Evolutionary conservation across 2,888 invertebrate genomes (phyloP).

Genomic region (Nudaria mundana): DNA sequence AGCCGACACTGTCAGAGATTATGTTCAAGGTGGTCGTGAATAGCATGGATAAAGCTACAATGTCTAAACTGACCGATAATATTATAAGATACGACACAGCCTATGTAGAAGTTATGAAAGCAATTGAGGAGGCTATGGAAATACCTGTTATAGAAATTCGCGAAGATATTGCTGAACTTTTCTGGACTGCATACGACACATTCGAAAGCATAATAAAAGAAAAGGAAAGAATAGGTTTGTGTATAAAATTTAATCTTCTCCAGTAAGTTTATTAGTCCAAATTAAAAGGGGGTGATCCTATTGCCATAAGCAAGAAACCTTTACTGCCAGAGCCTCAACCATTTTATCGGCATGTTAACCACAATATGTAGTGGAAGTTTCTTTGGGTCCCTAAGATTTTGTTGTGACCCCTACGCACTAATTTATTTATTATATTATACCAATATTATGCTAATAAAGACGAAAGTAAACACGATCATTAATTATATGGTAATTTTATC

Average conservation of each 20-base stretch:
- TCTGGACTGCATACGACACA: background rate
- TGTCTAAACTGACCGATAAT: conserved; percentile 45
- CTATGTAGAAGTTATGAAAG: conserved; percentile 53
- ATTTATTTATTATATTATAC: no score
- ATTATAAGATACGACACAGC: conserved; percentile 57
- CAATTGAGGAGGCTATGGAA: conserved; percentile 61
- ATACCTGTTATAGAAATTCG: conserved; percentile 3
- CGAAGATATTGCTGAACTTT: conserved; percentile 2
- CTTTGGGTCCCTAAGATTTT: no score
- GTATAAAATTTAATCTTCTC: background rate
- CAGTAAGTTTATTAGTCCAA: no score
- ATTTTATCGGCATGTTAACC: no score
- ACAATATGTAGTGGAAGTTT: no score
- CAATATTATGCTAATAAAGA: no score
- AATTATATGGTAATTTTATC: no score
- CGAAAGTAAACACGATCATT: no score
- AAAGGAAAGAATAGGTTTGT: conserved; percentile 4
- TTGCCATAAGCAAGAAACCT: no score
- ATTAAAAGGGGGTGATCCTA: no score
- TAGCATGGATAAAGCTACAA: conserved; percentile 61
- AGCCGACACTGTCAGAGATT: conserved; percentile 51
- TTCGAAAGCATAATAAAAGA: conserved; percentile 15
- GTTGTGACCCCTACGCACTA: no score
- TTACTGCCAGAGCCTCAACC: no score
- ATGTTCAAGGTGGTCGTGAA: conserved; percentile 47